phyloP scores from a whole-genome alignment of 2,797 vertebrate genomes.

The Pseudochaenichthys georgianus region DNA sequence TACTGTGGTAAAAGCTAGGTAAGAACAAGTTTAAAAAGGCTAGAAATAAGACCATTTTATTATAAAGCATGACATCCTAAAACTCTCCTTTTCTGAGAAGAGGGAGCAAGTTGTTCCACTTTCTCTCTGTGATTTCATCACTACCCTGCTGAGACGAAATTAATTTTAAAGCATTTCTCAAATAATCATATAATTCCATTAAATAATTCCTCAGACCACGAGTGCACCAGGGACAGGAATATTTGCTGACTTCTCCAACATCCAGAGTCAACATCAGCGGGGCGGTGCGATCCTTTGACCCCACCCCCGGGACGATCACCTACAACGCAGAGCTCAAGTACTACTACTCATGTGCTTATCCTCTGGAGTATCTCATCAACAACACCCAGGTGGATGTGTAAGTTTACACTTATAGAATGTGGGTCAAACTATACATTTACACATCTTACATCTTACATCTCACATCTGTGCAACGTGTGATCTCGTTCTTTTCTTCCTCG shows the following conservation, averaged over 20 bases:
- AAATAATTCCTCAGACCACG: conserved; percentile 74
- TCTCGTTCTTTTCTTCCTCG: conserved; percentile 9
- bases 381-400: conserved; percentile 83
- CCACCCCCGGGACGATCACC: conserved; percentile 76
- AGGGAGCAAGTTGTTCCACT: conserved; percentile 28
- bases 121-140: conserved; percentile 48
- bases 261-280: conserved; percentile 83
- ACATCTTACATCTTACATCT: background rate
- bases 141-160: conserved; percentile 26
- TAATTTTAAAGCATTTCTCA: conserved; percentile 42
- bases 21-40: conserved; percentile 3
- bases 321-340: conserved; percentile 83
- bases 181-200: conserved; percentile 38
- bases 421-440: background rate
- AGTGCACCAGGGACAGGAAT: conserved; percentile 68
- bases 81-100: conserved; percentile 11
- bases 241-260: conserved; percentile 82
- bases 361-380: conserved; percentile 84
- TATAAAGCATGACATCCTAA: conserved; percentile 4
- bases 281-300: conserved; percentile 76
- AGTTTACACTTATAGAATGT: conserved; percentile 40
- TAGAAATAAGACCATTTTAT: background rate
- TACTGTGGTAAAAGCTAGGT: background rate
- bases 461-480: background rate
- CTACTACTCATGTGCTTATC: conserved; percentile 84